phyloP scores from a whole-genome alignment of 2,888 invertebrate species.

The Cryptus viduatorius region DNA sequence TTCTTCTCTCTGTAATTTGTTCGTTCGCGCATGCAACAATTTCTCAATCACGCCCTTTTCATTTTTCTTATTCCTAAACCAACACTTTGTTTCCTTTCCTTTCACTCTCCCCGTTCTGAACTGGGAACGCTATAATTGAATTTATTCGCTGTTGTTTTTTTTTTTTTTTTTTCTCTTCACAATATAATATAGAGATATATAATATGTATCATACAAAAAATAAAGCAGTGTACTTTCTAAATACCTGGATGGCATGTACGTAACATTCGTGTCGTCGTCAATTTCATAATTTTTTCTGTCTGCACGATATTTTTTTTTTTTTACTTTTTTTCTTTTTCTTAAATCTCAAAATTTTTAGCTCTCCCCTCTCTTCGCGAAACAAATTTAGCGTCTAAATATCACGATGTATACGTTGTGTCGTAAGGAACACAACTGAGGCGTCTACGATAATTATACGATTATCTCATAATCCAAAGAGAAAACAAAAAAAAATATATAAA shows the following conservation, averaged over 20 bases:
- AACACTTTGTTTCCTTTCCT: constrained; percentile 49
- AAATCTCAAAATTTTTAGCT: constrained; percentile 51
- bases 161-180: constrained; percentile 33
- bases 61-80: constrained; percentile 40
- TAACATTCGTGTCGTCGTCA: constrained; percentile 72
- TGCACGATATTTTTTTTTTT: constrained; percentile 42
- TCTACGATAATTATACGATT: constrained; percentile 69
- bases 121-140: constrained; percentile 74
- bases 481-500: constrained; percentile 61
- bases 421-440: constrained; percentile 71
- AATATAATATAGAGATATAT: constrained; percentile 72
- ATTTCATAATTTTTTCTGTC: constrained; percentile 58
- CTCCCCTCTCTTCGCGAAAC: constrained; percentile 58
- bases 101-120: constrained; percentile 68
- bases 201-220: constrained; percentile 80
- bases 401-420: constrained; percentile 75
- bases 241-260: constrained; percentile 80
- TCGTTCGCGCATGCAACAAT: constrained; percentile 59
- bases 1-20: constrained; percentile 49
- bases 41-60: constrained; percentile 58
- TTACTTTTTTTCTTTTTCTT: constrained; percentile 27
- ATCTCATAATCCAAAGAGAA: constrained; percentile 66
- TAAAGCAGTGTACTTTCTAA: constrained; percentile 81
- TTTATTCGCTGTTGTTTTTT: constrained; percentile 62
- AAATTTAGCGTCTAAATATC: constrained; percentile 83